phyloP scores from a whole-genome alignment of 2,113 vertebrate genomes.

The Tympanuchus pallidicinctus region DNA sequence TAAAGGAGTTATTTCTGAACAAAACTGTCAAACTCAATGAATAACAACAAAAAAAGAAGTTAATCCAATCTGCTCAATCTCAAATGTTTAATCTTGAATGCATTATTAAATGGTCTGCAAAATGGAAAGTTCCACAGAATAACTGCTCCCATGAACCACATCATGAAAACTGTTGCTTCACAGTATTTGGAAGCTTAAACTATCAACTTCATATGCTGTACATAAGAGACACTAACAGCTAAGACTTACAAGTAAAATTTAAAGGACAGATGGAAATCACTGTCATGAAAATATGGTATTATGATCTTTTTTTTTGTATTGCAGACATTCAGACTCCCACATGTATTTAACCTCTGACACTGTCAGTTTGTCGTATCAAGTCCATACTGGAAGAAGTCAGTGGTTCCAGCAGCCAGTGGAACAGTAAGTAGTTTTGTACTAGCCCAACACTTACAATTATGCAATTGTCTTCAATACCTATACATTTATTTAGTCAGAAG shows the following conservation, averaged over 20 bases:
- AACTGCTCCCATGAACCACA: background rate
- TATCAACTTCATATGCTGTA: background rate
- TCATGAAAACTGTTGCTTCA: background rate
- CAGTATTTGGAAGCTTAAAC: background rate
- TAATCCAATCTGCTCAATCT: background rate
- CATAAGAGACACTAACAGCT: background rate
- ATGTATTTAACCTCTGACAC: background rate
- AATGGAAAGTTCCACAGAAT: background rate
- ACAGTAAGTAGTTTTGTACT: background rate
- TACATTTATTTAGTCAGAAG: background rate
- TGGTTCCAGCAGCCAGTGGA: background rate
- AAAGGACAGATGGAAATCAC: background rate
- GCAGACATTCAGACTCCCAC: background rate
- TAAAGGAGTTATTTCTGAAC: background rate
- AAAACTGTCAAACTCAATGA: background rate
- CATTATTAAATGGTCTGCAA: background rate
- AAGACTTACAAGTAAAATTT: conserved; percentile 3
- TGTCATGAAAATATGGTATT: background rate
- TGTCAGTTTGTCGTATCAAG: background rate
- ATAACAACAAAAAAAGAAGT: background rate
- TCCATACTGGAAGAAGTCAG: background rate
- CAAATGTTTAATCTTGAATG: background rate
- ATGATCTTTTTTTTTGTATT: background rate
- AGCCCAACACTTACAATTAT: background rate
- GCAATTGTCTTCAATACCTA: background rate